A percentile compares a stretch with the other conserved stretches of the same genome.
phyloP scores from a whole-genome alignment of 2,113 vertebrate species.

The Gadus macrocephalus region DNA sequence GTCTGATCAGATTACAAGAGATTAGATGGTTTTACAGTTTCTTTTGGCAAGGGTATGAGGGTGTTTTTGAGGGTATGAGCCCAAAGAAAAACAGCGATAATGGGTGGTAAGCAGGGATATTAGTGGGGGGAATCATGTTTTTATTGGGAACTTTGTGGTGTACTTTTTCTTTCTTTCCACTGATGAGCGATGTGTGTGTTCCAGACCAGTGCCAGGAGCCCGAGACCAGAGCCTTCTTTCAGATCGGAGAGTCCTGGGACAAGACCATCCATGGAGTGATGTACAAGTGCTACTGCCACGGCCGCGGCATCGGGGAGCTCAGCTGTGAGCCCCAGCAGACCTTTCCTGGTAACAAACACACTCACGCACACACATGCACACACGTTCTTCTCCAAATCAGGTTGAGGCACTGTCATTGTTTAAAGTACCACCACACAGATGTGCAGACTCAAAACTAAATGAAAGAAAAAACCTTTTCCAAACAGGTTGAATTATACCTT shows the following conservation, averaged over 20 bases:
- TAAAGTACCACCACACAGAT: neutral
- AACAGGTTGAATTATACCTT: too few relatives aligned
- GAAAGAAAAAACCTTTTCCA: too few relatives aligned
- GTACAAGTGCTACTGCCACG: conserved; percentile 93
- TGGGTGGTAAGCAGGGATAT: neutral
- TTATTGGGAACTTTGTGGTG: too few relatives aligned
- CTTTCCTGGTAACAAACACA: conserved; percentile 71
- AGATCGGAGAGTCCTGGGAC: conserved; percentile 93
- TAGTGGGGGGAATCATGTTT: neutral
- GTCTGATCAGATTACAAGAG: too few relatives aligned
- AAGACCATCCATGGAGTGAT: conserved; percentile 82
- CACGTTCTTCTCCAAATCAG: neutral
- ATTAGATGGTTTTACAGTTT: neutral
- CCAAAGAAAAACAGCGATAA: neutral
- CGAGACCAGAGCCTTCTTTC: conserved; percentile 86
- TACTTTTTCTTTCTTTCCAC: too few relatives aligned
- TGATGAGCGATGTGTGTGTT: neutral
- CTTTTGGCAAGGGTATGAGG: neutral
- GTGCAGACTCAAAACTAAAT: neutral
- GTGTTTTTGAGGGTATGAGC: neutral
- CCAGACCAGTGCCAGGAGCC: conserved; percentile 97
- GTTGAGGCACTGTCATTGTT: neutral
- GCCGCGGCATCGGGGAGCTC: conserved; percentile 91
- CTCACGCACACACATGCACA: neutral
- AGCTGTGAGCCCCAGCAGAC: conserved; percentile 89